phyloP scores from a whole-genome alignment of 2,888 invertebrate species.

The Nephrotoma flavescens region DNA sequence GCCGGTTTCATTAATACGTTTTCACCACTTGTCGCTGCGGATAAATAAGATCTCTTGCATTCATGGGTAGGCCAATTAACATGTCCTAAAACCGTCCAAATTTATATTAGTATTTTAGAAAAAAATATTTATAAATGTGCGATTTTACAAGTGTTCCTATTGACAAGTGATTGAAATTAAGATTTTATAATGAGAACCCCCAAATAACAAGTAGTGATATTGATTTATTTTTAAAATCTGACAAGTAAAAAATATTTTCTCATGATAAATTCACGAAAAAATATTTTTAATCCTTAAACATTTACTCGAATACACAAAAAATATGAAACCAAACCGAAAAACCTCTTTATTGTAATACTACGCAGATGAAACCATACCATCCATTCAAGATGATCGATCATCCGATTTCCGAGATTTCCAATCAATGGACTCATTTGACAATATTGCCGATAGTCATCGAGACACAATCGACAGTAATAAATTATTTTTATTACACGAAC shows the following conservation, averaged over 20 bases:
- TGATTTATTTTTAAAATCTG: background rate
- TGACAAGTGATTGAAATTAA: background rate
- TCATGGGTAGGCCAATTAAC: background rate
- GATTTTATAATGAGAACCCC: background rate
- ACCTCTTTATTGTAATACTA: background rate
- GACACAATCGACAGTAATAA: background rate
- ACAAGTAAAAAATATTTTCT: background rate
- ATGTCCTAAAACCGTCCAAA: background rate
- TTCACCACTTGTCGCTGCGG: background rate
- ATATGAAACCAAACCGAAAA: background rate
- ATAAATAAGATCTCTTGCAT: background rate
- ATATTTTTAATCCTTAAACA: background rate
- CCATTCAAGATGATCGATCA: constrained; percentile 12
- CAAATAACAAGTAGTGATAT: background rate
- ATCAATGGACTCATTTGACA: constrained; percentile 4
- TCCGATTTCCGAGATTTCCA: constrained; percentile 8
- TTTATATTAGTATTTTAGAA: background rate
- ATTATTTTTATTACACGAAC: background rate
- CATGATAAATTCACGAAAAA: background rate
- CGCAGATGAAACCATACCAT: constrained; percentile 1
- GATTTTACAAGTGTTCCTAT: background rate
- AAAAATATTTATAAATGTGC: background rate
- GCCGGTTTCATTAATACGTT: background rate
- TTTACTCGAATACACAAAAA: background rate
- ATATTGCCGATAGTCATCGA: background rate